Base-by-base conservation (phyloP, 2,888 invertebrate species). In the Drosophila quasianomalipes region DNA sequence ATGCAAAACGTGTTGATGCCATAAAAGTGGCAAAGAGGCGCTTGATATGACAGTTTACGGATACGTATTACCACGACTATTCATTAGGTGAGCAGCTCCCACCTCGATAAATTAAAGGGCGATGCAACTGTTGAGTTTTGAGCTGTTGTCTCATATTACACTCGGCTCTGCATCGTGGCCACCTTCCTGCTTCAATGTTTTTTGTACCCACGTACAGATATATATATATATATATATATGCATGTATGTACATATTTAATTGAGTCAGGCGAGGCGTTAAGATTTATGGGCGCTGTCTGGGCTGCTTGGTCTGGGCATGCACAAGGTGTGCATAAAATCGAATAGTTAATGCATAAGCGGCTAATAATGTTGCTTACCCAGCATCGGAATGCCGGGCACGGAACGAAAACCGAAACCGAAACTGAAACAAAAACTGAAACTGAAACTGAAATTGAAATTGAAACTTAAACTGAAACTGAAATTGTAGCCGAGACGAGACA, bases 311-410 rank as follows among this genome's bases (percentile, higher is more conserved):
- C 62, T 65, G 66, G 74, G 66, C 66, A 54, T 66, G 60, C 39
- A 66, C 83, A 55, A 55, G 75, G 49, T 67, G 80, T 79, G 70
- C 83, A 85, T 74, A 77, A 88, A 83, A 70, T 85, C 73, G 67
- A 74, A 74, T 80, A 77, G 74, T 70, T 88, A 83, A 85, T 83
- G 88, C 85, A 88, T 64, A 87, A 79, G 64, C 63, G 61, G 52
- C 67, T 41, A 80, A 76, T 81, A 74, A 74, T 76, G 75, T 39
- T 64, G 82, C 65, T 57, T 37, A 58, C 57, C 60, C 64, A 69
- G 66, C 81, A 68, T 85, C 81, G 81, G 80, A 85, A 80, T 88
- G 80, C 71, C 70, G 41, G 58, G 81, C 88, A 87, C 85, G 81
- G 71, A 80, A 64, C 61, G 64, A 74, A 51, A 65, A 59, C 47